A percentile compares a stretch with the other conserved stretches of the same genome.
These are phyloP conservation scores for Pristionchus mayeri DNA, from an alignment of 2,888 invertebrate species.

Conservation along the genomic window DNA sequence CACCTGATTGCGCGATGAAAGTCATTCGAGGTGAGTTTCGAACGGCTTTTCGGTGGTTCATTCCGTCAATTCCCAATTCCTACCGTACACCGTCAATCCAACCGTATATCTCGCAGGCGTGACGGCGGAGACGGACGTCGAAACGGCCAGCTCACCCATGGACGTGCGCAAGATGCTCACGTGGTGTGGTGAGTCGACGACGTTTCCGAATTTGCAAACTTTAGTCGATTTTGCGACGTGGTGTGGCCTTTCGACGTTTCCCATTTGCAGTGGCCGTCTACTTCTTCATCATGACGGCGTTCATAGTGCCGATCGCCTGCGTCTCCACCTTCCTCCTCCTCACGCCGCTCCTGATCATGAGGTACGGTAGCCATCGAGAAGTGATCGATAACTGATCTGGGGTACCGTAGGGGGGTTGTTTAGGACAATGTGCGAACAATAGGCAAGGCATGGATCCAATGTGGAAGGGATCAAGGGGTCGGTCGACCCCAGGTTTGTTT, in stretches of 20 bases:
- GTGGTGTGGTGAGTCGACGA: constrained; percentile 57
- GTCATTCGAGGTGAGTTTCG: too few relatives aligned
- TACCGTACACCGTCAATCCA: too few relatives aligned
- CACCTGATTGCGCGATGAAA: too few relatives aligned
- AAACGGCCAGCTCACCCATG: constrained; percentile 51
- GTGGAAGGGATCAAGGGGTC: not conserved
- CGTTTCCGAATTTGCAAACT: not conserved
- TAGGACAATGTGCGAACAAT: too few relatives aligned
- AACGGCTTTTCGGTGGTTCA: too few relatives aligned
- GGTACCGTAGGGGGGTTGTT: not conserved
- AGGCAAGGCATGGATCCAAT: not conserved
- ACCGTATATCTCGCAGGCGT: not conserved
- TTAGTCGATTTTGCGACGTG: not conserved
- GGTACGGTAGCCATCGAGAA: constrained; percentile 53
- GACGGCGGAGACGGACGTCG: not conserved
- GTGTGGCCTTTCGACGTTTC: not conserved
- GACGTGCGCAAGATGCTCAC: constrained; percentile 65
- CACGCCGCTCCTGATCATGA: constrained; percentile 66
- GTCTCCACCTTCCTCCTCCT: constrained; percentile 65
- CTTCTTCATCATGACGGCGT: constrained; percentile 71
- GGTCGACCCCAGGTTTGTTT: not conserved
- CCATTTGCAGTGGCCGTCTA: constrained; percentile 65
- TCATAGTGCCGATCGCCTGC: constrained; percentile 72
- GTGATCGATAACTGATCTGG: constrained; percentile 1
- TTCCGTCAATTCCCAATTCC: too few relatives aligned